These are phyloP conservation scores for Onthophagus taurus DNA, from an alignment of 1,140 invertebrate species.

Conservation along the genomic window DNA sequence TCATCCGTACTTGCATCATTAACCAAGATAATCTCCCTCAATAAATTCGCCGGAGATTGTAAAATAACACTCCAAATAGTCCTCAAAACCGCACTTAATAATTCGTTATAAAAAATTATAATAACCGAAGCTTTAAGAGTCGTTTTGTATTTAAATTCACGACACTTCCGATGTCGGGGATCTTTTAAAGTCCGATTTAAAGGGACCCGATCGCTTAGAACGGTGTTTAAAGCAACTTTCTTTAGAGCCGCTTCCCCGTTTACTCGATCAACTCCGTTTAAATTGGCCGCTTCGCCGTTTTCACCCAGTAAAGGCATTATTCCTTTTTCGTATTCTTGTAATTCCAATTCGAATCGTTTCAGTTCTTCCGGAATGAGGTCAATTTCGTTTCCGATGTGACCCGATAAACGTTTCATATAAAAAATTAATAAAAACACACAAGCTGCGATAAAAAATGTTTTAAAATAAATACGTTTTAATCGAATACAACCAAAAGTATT, in stretches of 20 bases:
- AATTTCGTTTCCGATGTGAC: too few relatives aligned
- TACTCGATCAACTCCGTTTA: slow-evolving; percentile 46
- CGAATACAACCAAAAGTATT: too few relatives aligned
- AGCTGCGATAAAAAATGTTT: too few relatives aligned
- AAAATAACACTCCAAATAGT: slow-evolving; percentile 84
- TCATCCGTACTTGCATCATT: slow-evolving; percentile 76
- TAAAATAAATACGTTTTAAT: too few relatives aligned
- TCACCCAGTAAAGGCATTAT: slow-evolving; percentile 52
- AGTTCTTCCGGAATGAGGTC: neutral
- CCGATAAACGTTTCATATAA: too few relatives aligned
- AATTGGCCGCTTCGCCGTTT: slow-evolving; percentile 49
- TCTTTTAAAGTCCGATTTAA: slow-evolving; percentile 52
- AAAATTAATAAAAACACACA: too few relatives aligned
- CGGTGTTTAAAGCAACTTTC: slow-evolving; percentile 72
- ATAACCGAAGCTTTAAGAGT: slow-evolving; percentile 58
- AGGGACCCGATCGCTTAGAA: slow-evolving; percentile 71
- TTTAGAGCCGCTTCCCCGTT: slow-evolving; percentile 56
- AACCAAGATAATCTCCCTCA: slow-evolving; percentile 80
- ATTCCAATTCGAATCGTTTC: slow-evolving; percentile 30
- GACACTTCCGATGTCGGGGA: slow-evolving; percentile 39
- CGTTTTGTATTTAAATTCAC: slow-evolving; percentile 42
- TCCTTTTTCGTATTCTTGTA: slow-evolving; percentile 39
- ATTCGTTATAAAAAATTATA: slow-evolving; percentile 86
- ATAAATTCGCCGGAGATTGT: slow-evolving; percentile 53
- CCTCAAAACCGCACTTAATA: slow-evolving; percentile 71